phyloP scores from a whole-genome alignment of 2,888 invertebrate species.

The Mesorhabditis spiculigera region DNA sequence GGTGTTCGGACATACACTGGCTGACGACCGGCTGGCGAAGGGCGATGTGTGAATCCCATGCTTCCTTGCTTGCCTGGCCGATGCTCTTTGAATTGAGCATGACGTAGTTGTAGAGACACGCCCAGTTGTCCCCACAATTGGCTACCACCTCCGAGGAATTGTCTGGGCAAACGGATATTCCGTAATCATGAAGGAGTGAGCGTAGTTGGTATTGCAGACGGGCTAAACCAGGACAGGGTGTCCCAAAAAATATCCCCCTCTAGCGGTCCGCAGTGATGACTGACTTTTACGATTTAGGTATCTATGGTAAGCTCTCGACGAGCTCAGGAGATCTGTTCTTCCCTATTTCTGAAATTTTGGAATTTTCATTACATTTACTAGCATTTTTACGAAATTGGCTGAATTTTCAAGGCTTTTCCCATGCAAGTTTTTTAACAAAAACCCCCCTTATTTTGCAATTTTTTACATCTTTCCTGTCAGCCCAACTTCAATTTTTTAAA shows the following conservation, averaged over 20 bases:
- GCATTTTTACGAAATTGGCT: too few relatives aligned
- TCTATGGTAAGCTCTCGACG: too few relatives aligned
- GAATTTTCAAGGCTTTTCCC: too few relatives aligned
- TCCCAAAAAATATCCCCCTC: too few relatives aligned
- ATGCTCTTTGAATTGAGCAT: slow-evolving; percentile 49
- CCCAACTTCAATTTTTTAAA: too few relatives aligned
- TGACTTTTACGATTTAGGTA: too few relatives aligned
- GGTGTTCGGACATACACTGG: slow-evolving; percentile 32
- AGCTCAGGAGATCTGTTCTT: too few relatives aligned
- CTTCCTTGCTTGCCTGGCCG: slow-evolving; percentile 27
- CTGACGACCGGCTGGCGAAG: slow-evolving; percentile 41
- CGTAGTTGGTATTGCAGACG: slow-evolving; percentile 48
- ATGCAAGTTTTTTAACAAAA: too few relatives aligned
- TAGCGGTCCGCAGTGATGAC: too few relatives aligned
- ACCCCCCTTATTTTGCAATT: too few relatives aligned
- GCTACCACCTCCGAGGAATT: slow-evolving; percentile 48
- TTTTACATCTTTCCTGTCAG: too few relatives aligned
- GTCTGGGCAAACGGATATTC: slow-evolving; percentile 51
- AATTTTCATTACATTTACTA: too few relatives aligned
- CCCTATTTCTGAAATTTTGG: background rate
- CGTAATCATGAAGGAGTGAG: slow-evolving; percentile 39
- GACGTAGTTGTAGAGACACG: slow-evolving; percentile 45
- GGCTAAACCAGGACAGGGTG: slow-evolving; percentile 32
- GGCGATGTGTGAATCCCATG: slow-evolving; percentile 23
- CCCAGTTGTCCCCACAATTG: slow-evolving; percentile 40